Evolutionary conservation across 2,113 vertebrate genomes (phyloP), one percentile per base, ranked within the genome.

Genomic region (Toxotes chatareus): DNA sequence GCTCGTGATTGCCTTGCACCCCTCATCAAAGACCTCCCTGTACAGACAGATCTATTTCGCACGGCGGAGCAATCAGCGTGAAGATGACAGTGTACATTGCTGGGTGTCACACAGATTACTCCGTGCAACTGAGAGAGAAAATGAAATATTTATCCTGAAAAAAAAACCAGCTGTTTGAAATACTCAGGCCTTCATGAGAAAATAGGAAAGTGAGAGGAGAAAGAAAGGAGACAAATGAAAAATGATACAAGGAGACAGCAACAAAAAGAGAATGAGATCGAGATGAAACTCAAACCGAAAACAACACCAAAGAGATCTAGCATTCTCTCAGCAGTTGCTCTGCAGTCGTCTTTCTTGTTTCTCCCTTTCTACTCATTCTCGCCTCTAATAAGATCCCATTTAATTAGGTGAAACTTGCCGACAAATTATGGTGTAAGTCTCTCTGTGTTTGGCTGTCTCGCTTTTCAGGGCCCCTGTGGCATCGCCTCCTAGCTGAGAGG

Each of bases 401-500:
- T 95, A 94, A 93, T 95, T 94, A 92, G 93, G 86, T 82, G 91
- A 92, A 95, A 94, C 90, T 85, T 84, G 89, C 63, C 57, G 77
- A 92, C 84, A 89, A 91, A 94, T 94, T 94, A 93, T 73, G 77
- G 92, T 34, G 34, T 23, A 23, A 60, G 44, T 65, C 76, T 90
- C 89, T 76, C 82, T 65, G 81, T 56, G 67, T 87, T 73, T 72
- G 60, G 70, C 80, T 88, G 85, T 23, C 76, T 88, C 32, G 23
- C 77, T 74, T 57, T 51, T 21, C 90, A 47, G 72, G 82, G 16
- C 69, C 88, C 89, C 79, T 2, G 53, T 3, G 56, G 62, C 88
- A 66, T 88, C 79, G 83, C 89, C 73, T 70, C 36, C 21, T 46
- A 68, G 84, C 92, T 67, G 89, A 93, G 83, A 74, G 82, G 62